These are phyloP conservation scores for Gymnothorax javanicus DNA, from an alignment of 2,797 vertebrate genomes.

Conservation along the genomic window DNA sequence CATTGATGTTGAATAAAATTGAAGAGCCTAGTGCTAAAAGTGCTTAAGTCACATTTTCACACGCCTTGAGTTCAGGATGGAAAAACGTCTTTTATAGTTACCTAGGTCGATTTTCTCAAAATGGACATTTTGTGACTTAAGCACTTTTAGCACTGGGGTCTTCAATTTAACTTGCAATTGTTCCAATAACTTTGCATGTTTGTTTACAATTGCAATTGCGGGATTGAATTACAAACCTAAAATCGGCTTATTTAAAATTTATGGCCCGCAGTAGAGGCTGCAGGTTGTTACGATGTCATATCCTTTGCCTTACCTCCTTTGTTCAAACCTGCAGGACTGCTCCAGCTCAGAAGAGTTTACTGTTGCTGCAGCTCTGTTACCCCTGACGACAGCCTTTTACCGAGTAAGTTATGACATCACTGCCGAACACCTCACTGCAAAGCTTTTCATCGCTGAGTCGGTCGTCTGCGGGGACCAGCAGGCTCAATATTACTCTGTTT, in stretches of 20 bases:
- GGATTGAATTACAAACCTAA: background rate
- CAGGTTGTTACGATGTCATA: background rate
- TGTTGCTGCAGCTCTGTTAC: conserved; percentile 89
- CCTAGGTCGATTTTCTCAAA: too few relatives aligned
- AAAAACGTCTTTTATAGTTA: too few relatives aligned
- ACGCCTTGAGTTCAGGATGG: too few relatives aligned
- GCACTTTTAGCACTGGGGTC: too few relatives aligned
- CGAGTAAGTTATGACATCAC: conserved; percentile 78
- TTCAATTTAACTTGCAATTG: background rate
- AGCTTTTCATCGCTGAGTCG: background rate
- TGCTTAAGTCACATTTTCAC: too few relatives aligned
- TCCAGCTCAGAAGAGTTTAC: conserved; percentile 93
- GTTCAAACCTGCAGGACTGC: conserved; percentile 85
- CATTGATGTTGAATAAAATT: background rate
- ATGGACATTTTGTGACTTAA: too few relatives aligned
- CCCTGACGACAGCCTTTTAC: conserved; percentile 93
- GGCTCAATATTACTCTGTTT: conserved; percentile 27
- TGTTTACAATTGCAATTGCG: background rate
- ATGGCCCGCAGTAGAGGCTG: background rate
- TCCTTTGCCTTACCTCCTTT: background rate
- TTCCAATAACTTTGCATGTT: background rate
- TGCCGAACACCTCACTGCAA: conserved; percentile 39
- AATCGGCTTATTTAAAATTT: background rate
- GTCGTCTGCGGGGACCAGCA: background rate
- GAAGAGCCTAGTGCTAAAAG: too few relatives aligned